Evolutionary conservation across 2,888 invertebrate genomes (phyloP), one percentile per base, ranked within the genome.

Genomic region (Diaphora mendica): DNA sequence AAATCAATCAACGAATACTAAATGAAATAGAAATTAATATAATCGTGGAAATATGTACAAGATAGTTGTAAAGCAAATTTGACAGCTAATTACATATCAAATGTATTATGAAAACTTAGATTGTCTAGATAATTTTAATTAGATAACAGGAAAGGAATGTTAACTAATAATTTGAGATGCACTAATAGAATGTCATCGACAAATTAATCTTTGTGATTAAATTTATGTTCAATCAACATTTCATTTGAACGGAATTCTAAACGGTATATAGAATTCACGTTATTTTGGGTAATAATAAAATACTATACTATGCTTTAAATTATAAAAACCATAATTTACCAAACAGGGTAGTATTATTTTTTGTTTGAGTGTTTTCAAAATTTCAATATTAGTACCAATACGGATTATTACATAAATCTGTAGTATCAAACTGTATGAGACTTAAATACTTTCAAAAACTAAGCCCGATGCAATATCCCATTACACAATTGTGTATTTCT

Each of bases 81-180:
- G 59, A 81, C 62, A 77, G 68, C n/a, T 48, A 26, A 74, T 64
- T 68, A 70, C 39, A 76, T 59, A 72, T 59, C 64, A 55, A 74
- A 77, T 65, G n/a, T 64, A 76, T 71, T n/a, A 70, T 70, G 75
- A 77, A 74, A 73, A 76, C 68, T 71, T 79, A 71, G 71, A 77
- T 48, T 68, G 66, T 75, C 68, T 51, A 74, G 23, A 48, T 79
- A 77, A 77, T 80, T 79, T 64, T 65, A 71, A 69, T 76, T 69
- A 81, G 75, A 80, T 79, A 79, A 70, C 72, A 72, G 69, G 77
- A 78, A 78, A 86, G 85, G 87, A 87, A 87, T 87, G 87, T 87
- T 69, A 85, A 86, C 85, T 83, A 84, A 79, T 78, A 79, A 76
- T 84, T 76, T 76, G 77, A 73, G 70, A 69, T 69, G 17, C 73